Conservation (phyloP, 2,888 invertebrate genomes). For the Aleiodes testaceus region DNA sequence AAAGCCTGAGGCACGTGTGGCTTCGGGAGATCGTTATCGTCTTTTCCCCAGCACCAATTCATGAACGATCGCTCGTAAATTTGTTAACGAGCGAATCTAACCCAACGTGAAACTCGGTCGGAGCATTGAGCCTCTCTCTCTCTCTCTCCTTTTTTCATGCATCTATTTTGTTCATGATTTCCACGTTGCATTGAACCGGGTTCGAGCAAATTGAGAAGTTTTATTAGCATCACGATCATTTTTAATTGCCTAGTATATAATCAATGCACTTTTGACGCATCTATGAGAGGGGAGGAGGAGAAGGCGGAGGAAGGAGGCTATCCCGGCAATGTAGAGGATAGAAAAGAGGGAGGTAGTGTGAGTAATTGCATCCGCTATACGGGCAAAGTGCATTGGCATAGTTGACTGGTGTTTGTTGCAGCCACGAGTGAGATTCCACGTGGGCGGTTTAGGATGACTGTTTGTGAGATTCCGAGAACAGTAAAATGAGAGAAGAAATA, state of each 20-base stretch:
- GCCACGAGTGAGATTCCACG: slow-evolving; percentile 27
- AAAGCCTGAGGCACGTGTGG: slow-evolving; percentile 31
- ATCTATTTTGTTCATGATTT: not conserved
- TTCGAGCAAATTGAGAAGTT: slow-evolving; percentile 7
- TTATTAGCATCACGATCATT: slow-evolving; percentile 12
- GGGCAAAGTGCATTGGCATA: slow-evolving; percentile 16
- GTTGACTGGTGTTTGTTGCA: slow-evolving; percentile 10
- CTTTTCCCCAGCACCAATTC: slow-evolving; percentile 35
- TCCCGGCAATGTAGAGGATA: no score
- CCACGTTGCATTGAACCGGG: not conserved
- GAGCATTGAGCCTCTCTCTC: not conserved
- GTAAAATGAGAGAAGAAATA: slow-evolving; percentile 5
- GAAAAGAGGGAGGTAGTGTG: not conserved
- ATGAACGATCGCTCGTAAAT: slow-evolving; percentile 37
- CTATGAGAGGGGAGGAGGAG: not conserved
- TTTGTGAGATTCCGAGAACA: not conserved
- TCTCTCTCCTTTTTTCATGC: not conserved
- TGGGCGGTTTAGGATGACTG: slow-evolving; percentile 38
- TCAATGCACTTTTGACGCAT: slow-evolving; percentile 4
- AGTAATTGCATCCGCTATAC: slow-evolving; percentile 22
- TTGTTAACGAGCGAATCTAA: slow-evolving; percentile 41
- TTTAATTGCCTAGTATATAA: not conserved
- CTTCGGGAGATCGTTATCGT: slow-evolving; percentile 37
- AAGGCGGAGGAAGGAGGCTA: not conserved
- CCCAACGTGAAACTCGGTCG: slow-evolving; percentile 22